Evolutionary conservation across 2,888 invertebrate species (phyloP).

Genomic region (Pimpla rufipes): DNA sequence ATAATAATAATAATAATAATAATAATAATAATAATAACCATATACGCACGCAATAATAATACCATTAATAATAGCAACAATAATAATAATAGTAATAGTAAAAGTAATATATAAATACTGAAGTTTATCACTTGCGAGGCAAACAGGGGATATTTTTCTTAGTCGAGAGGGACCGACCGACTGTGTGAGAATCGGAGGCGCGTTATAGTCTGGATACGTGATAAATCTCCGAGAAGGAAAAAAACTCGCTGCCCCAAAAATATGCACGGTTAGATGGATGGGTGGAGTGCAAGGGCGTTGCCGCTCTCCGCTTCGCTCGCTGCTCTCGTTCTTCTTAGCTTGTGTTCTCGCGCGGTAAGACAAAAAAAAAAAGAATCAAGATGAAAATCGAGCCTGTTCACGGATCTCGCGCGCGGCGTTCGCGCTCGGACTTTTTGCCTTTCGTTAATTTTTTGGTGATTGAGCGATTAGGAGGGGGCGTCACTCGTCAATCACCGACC

Average conservation of each 20-base stretch:
- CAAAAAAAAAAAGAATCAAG: conserved; percentile 14
- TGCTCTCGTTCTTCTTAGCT: conserved; percentile 64
- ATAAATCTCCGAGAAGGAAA: conserved; percentile 79
- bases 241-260: conserved; percentile 80
- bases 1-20: too few species aligned
- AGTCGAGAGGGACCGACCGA: conserved; percentile 35
- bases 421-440: conserved; percentile 64
- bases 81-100: too few species aligned
- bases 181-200: conserved; percentile 60
- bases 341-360: conserved; percentile 54
- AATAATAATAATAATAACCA: too few species aligned
- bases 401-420: conserved; percentile 41
- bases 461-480: conserved; percentile 82
- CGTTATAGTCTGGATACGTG: conserved; percentile 71
- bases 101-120: conserved; percentile 11
- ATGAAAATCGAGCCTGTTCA: conserved; percentile 32
- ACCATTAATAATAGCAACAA: too few species aligned
- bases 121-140: conserved; percentile 49
- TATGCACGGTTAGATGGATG: conserved; percentile 83
- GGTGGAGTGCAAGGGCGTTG: conserved; percentile 82
- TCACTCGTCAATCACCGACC: conserved; percentile 78
- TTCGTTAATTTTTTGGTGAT: conserved; percentile 81
- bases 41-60: too few species aligned
- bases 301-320: conserved; percentile 72
- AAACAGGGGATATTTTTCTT: conserved; percentile 48